These are phyloP conservation scores for Griposia aprilina DNA, from an alignment of 2,888 invertebrate species.

Conservation along the genomic window DNA sequence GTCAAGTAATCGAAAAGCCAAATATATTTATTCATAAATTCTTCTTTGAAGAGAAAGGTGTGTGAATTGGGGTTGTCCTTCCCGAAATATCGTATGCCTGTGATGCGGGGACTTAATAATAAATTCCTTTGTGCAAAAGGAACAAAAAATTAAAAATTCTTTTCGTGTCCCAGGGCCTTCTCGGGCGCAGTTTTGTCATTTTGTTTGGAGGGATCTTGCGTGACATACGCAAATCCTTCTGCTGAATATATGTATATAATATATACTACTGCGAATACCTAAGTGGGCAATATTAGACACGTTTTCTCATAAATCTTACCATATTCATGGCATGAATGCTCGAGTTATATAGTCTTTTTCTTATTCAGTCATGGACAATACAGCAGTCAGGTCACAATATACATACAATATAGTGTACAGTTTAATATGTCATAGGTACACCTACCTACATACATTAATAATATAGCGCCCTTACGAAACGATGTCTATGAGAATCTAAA, in stretches of 20 bases:
- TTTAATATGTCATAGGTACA: slow-evolving; percentile 13
- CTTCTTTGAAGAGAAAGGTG: slow-evolving; percentile 78
- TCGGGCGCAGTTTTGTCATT: slow-evolving; percentile 84
- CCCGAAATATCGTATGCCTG: slow-evolving; percentile 82
- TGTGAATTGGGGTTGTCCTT: slow-evolving; percentile 78
- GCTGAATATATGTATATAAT: slow-evolving; percentile 67
- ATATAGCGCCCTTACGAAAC: background rate
- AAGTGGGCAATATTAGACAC: slow-evolving; percentile 67
- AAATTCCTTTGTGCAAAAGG: slow-evolving; percentile 87
- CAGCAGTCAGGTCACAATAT: slow-evolving; percentile 23
- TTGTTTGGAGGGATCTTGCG: slow-evolving; percentile 81
- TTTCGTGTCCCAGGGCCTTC: slow-evolving; percentile 80
- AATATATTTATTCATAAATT: slow-evolving; percentile 79
- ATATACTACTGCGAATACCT: slow-evolving; percentile 65
- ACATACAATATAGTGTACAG: background rate
- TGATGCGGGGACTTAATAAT: slow-evolving; percentile 85
- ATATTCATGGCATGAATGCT: slow-evolving; percentile 60
- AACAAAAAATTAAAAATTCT: slow-evolving; percentile 87
- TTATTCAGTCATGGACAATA: slow-evolving; percentile 55
- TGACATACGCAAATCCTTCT: slow-evolving; percentile 82
- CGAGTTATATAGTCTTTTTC: slow-evolving; percentile 49
- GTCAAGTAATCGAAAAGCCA: slow-evolving; percentile 78
- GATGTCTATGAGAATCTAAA: too few species aligned
- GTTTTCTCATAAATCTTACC: slow-evolving; percentile 68
- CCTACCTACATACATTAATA: background rate